A percentile compares a stretch with the other conserved stretches of the same genome.
These are phyloP conservation scores for Xestia rhomboidea DNA, from an alignment of 2,888 invertebrate genomes.

Conservation along the genomic window DNA sequence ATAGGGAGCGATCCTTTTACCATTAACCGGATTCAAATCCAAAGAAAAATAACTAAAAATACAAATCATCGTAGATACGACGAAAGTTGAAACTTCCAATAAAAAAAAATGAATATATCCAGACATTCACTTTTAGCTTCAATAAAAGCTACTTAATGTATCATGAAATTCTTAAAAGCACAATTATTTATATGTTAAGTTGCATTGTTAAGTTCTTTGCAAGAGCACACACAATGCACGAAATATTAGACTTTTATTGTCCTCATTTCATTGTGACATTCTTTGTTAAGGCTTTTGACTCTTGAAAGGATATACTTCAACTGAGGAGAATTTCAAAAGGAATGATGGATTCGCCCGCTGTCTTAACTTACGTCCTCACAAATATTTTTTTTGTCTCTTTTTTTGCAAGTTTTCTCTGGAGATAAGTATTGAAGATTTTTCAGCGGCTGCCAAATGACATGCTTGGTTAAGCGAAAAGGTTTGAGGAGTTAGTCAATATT, in stretches of 20 bases:
- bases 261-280: constrained; percentile 27
- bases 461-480: neutral
- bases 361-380: constrained; percentile 12
- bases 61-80: neutral
- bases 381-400: constrained; percentile 16
- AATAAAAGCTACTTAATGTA: constrained; percentile 7
- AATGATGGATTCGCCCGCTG: constrained; percentile 38
- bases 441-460: neutral
- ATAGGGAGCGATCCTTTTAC: neutral
- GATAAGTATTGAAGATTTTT: constrained; percentile 1
- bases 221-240: constrained; percentile 33
- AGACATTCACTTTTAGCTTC: constrained; percentile 23
- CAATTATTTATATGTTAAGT: constrained; percentile 35
- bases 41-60: neutral
- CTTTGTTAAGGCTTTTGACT: constrained; percentile 26
- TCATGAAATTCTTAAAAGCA: constrained; percentile 19
- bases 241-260: constrained; percentile 27
- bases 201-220: constrained; percentile 42
- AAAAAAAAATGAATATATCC: constrained; percentile 11
- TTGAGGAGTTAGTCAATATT: neutral
- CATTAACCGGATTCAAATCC: neutral
- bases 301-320: constrained; percentile 27
- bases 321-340: constrained; percentile 43
- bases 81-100: constrained; percentile 8
- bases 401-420: constrained; percentile 8